Base-by-base conservation (phyloP, 2,888 invertebrate genomes). In the Nebria salina region DNA sequence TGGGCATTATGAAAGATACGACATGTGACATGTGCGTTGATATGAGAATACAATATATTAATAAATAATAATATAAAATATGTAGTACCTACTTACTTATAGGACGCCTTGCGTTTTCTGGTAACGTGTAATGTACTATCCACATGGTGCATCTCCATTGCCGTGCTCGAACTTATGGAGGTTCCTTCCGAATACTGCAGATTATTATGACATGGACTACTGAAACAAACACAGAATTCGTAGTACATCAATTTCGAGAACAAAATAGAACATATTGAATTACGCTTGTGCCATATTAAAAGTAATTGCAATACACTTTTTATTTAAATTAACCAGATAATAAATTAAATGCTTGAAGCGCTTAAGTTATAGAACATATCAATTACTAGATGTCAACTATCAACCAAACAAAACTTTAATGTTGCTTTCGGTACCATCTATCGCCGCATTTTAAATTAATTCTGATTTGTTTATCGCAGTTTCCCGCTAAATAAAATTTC, bases 31-130 rank as follows among this genome's bases (percentile, higher is more conserved):
- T 1, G 34, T 34, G 34, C 34, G 34, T 34, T 54, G 54, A 54
- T 54, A 6, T 54, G 34, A 34, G 34, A 34, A 34, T 68, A 76
- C 0, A 41, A 76, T 76, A 65, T 15, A 26, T 65, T 20, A 66
- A 70, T 70, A 70, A 68, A 76, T 76, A 20, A n/a, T 15, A 76
- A 76, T 68, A 72, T 41, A 82, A 70, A 76, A 54, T 43, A 42
- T 75, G 68, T 70, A 72, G 15, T 77, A 73, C 77, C 70, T 82
- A 90, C 91, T 90, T 87, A 91, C 91, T 89, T 89, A 84, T 87
- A 89, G 66, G 90, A 90, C 65, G 89, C 86, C 87, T 91, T 91
- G 82, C 91, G 86, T 85, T 90, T 91, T 83, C 89, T 89, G 1
- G 88, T 84, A n/a, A 83, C 82, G 65, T 85, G 85, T 11, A 86